Conservation (phyloP, 1,140 invertebrate species). For the Cydia pomonella region DNA sequence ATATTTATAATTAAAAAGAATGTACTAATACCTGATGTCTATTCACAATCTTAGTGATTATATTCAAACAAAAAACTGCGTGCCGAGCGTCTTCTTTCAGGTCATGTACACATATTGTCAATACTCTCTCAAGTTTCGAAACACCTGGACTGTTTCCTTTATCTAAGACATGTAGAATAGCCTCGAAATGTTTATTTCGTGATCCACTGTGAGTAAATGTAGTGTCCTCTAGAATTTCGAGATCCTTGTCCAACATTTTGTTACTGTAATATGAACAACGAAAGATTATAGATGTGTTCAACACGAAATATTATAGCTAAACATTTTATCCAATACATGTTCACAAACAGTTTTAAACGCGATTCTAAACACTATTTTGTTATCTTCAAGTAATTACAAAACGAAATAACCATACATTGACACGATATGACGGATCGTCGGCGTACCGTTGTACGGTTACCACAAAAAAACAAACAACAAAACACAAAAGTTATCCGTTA, state of each 20-base stretch:
- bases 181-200: constrained; percentile 48
- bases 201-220: constrained; percentile 26
- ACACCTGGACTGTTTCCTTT: constrained; percentile 41
- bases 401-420: not conserved
- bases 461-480: constrained; percentile 37
- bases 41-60: constrained; percentile 52
- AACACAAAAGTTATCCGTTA: constrained; percentile 32
- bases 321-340: not conserved
- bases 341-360: not conserved
- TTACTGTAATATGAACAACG: constrained; percentile 4
- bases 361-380: not conserved
- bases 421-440: constrained; percentile 16
- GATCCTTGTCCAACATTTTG: constrained; percentile 45
- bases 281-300: not conserved
- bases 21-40: constrained; percentile 58
- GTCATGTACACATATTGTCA: constrained; percentile 55
- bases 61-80: constrained; percentile 49
- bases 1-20: constrained; percentile 20
- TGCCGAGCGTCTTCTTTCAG: constrained; percentile 56
- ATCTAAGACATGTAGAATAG: constrained; percentile 52
- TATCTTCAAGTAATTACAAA: not conserved
- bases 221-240: constrained; percentile 52
- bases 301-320: not conserved
- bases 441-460: constrained; percentile 19
- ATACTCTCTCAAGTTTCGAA: constrained; percentile 47